Evolutionary conservation across 2,888 invertebrate species (phyloP), one percentile per base, ranked within the genome.

Genomic region (Drosophila nr. perissopoda): DNA sequence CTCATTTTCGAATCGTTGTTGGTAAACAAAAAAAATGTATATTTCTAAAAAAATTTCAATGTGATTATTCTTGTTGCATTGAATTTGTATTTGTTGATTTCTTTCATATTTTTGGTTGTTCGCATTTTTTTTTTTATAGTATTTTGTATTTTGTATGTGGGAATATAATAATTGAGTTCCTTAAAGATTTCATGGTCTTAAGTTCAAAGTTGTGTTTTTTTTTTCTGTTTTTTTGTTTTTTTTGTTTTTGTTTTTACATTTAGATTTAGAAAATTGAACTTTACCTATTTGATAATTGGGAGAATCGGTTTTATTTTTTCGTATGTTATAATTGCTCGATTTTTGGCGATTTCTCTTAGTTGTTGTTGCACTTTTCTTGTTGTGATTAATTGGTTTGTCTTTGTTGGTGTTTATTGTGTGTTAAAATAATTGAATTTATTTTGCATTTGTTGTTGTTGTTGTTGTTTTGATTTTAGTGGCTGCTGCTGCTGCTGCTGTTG

Each of bases 11-110:
- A 38, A 56, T 40, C 7, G n/a, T n/a, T n/a, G 2, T 29, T 7
- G 7, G n/a, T 13, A 21, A 38, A 29, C 21, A 40, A 5, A 38
- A 33, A 4, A 4, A 10, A 10, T 38, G n/a, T 13, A 18, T 56
- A n/a, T 64, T 52, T 45, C 36, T 27, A 29, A 51, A 64, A 61
- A 58, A 73, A 69, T 89, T 80, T 85, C 73, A 84, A 90, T 83
- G 89, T 86, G 87, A 84, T 84, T 81, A 76, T 90, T 88, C 87
- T 88, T 88, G 87, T 88, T 88, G 87, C 87, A 88, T 88, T 88
- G 87, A 88, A 88, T 88, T 87, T 90, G 69, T 78, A 63, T 68
- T 69, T 78, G 31, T 78, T 70, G 36, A 63, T 64, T 57, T 34
- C 13, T 48, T 68, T 16, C 45, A 45, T 45, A 16, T 45, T 45